Conservation (phyloP, 2,797 vertebrate species). For the Sandelia bainsii region DNA sequence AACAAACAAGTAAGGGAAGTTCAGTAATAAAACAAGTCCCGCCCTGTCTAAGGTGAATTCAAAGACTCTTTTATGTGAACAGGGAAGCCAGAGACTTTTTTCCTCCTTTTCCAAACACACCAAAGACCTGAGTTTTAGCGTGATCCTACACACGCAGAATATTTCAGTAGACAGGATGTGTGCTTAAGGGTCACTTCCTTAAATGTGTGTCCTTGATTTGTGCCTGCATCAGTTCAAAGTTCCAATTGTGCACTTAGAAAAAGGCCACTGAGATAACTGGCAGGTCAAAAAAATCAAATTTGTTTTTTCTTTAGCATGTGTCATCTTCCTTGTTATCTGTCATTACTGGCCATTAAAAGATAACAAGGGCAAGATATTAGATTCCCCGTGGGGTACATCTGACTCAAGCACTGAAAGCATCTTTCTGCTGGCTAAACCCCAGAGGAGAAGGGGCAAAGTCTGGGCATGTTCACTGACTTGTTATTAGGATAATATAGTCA, state of each 20-base stretch:
- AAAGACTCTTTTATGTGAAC: conserved; percentile 70
- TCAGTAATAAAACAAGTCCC: conserved; percentile 42
- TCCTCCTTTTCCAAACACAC: conserved; percentile 74
- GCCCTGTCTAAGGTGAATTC: conserved; percentile 42
- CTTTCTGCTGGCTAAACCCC: conserved; percentile 7
- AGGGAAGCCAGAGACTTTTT: conserved; percentile 44
- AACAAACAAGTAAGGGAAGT: conserved; percentile 16
- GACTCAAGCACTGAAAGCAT: conserved; percentile 13
- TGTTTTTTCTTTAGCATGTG: not conserved
- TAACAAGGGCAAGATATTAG: conserved; percentile 4
- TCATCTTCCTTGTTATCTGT: conserved; percentile 9
- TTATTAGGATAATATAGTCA: conserved; percentile 31
- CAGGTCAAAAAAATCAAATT: conserved; percentile 1
- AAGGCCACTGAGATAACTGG: not conserved
- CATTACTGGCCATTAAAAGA: conserved; percentile 17
- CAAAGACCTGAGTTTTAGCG: conserved; percentile 14
- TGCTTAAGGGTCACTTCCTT: conserved; percentile 46
- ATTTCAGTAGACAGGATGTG: conserved; percentile 60
- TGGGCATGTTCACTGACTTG: conserved; percentile 19
- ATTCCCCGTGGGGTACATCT: conserved; percentile 5
- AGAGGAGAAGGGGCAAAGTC: conserved; percentile 11
- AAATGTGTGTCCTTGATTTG: conserved; percentile 45
- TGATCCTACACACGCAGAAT: conserved; percentile 39
- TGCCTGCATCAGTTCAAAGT: conserved; percentile 14
- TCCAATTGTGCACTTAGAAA: not conserved